Percentiles rank a stretch among this genome's conserved stretches.
phyloP scores from a whole-genome alignment of 2,888 invertebrate species.

The Melanargia galathea region DNA sequence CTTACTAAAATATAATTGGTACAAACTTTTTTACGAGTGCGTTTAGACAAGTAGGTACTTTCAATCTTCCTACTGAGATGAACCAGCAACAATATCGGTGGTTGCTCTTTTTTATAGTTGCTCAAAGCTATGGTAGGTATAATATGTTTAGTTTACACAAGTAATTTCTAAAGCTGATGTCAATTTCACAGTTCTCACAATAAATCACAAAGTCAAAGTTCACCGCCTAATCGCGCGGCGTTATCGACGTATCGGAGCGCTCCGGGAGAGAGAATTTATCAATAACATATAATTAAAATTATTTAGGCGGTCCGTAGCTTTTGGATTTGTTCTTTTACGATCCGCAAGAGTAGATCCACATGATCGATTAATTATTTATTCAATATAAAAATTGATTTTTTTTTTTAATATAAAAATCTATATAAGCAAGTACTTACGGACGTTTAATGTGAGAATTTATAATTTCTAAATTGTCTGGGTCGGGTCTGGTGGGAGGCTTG shows the following conservation, averaged over 20 bases:
- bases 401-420: too few relatives aligned
- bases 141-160: constrained; percentile 12
- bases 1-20: too few relatives aligned
- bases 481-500: too few relatives aligned
- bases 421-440: too few relatives aligned
- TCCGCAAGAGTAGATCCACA: neutral
- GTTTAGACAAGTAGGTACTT: too few relatives aligned
- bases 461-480: too few relatives aligned
- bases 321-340: constrained; percentile 31
- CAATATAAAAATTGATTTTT: neutral
- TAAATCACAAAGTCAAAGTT: constrained; percentile 77
- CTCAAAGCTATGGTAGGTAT: neutral
- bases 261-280: constrained; percentile 76
- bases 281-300: constrained; percentile 82
- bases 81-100: neutral
- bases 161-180: constrained; percentile 41
- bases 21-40: too few relatives aligned
- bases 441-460: too few relatives aligned
- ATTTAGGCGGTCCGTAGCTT: constrained; percentile 63
- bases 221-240: constrained; percentile 75
- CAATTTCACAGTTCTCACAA: constrained; percentile 76
- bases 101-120: neutral
- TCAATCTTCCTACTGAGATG: too few relatives aligned
- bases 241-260: constrained; percentile 74
- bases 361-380: neutral